A percentile compares a stretch with the other conserved stretches of the same genome.
These are phyloP conservation scores for Lepus oiostolus DNA, from an alignment of 2,797 vertebrate species.

Conservation along the genomic window DNA sequence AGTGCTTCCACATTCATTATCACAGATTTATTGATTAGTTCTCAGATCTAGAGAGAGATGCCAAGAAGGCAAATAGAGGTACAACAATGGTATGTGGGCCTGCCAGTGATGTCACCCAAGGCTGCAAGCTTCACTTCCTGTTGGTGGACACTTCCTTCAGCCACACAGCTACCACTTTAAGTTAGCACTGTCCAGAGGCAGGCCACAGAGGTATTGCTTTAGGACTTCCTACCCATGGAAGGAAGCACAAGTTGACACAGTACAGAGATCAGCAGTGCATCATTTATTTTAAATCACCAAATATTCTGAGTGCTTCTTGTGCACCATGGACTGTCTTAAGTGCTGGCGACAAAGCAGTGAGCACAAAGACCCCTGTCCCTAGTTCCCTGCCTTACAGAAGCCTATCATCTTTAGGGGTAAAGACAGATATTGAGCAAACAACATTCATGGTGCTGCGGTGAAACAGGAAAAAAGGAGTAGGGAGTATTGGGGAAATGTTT, in stretches of 20 bases:
- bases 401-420: neutral
- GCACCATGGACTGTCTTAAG: neutral
- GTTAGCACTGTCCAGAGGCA: neutral
- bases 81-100: neutral
- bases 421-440: neutral
- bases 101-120: neutral
- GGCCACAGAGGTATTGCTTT: neutral
- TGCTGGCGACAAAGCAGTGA: neutral
- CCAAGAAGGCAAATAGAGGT: neutral
- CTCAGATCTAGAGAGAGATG: neutral
- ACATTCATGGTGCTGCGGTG: neutral
- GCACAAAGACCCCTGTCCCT: neutral
- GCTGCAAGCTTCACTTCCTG: neutral
- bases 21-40: constrained; percentile 48
- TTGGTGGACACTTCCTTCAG: neutral
- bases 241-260: neutral
- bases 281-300: neutral
- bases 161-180: neutral
- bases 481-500: neutral
- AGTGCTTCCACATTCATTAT: constrained; percentile 60
- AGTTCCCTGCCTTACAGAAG: neutral
- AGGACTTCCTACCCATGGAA: neutral
- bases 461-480: neutral
- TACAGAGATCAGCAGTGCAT: neutral
- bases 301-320: neutral